phyloP scores from a whole-genome alignment of 2,113 vertebrate genomes.

The Psilopogon haemacephalus region DNA sequence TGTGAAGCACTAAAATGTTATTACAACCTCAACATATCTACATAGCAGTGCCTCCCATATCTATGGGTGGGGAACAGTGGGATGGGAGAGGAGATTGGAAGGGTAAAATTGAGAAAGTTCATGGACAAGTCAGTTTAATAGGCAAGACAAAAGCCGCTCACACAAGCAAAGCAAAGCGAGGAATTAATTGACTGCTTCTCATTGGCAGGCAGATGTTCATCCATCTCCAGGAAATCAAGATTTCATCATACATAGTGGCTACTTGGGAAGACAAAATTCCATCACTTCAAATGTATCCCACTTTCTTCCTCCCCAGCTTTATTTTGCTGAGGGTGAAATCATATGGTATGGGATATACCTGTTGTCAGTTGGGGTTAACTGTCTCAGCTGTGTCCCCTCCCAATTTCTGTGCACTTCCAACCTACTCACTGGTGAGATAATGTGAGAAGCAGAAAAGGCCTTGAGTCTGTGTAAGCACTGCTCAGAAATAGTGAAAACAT shows the following conservation, averaged over 20 bases:
- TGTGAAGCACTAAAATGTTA: neutral
- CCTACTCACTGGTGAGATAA: fast-evolving
- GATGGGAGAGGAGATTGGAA: neutral
- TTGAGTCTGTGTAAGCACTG: neutral
- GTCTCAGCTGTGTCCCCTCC: neutral
- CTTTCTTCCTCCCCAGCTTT: neutral
- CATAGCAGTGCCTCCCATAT: neutral
- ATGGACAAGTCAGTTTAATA: neutral
- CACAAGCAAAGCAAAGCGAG: neutral
- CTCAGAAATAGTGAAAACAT: neutral
- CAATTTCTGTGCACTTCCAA: fast-evolving
- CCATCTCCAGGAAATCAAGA: neutral
- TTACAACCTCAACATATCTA: neutral
- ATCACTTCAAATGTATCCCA: neutral
- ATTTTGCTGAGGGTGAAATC: fast-evolving
- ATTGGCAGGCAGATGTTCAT: neutral
- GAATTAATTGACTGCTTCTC: neutral
- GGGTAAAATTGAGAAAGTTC: neutral
- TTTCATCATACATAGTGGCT: fast-evolving
- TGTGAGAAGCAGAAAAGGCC: neutral
- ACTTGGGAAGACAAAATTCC: neutral
- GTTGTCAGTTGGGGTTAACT: neutral
- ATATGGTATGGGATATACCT: fast-evolving
- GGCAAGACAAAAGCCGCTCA: neutral
- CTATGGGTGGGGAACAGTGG: too few species aligned